Conservation (phyloP, 2,888 invertebrate species). For the Lasioglossum malachurum region DNA sequence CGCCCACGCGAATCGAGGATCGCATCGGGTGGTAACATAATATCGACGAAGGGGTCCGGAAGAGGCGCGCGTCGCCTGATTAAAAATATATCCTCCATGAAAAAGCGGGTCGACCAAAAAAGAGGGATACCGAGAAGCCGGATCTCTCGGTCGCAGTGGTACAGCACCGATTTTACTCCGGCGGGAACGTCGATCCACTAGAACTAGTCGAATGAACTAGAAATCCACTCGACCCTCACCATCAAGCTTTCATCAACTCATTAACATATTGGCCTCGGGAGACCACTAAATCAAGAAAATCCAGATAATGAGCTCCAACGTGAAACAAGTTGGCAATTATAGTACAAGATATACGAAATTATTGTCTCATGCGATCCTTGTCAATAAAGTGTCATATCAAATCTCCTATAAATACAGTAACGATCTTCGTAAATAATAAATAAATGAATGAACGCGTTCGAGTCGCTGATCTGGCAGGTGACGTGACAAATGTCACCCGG, state of each 20-base stretch:
- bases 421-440: not conserved
- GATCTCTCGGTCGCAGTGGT: not conserved
- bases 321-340: not conserved
- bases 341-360: not conserved
- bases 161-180: not conserved
- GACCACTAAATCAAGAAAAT: not conserved
- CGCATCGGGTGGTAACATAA: conserved; percentile 60
- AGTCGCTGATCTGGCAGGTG: not conserved
- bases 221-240: not conserved
- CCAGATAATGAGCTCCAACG: not conserved
- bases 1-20: conserved; percentile 48
- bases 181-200: not conserved
- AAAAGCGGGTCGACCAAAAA: conserved; percentile 40
- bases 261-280: not conserved
- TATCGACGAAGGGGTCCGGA: conserved; percentile 51
- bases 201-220: not conserved
- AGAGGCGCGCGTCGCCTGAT: conserved; percentile 37
- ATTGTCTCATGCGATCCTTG: not conserved
- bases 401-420: not conserved
- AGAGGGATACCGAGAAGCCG: conserved; percentile 3
- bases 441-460: not conserved
- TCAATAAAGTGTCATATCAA: not conserved
- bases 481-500: not conserved
- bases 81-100: conserved; percentile 62
- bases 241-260: not conserved